These are phyloP conservation scores for Achatina immaculata DNA, from an alignment of 1,140 invertebrate genomes.

Conservation along the genomic window DNA sequence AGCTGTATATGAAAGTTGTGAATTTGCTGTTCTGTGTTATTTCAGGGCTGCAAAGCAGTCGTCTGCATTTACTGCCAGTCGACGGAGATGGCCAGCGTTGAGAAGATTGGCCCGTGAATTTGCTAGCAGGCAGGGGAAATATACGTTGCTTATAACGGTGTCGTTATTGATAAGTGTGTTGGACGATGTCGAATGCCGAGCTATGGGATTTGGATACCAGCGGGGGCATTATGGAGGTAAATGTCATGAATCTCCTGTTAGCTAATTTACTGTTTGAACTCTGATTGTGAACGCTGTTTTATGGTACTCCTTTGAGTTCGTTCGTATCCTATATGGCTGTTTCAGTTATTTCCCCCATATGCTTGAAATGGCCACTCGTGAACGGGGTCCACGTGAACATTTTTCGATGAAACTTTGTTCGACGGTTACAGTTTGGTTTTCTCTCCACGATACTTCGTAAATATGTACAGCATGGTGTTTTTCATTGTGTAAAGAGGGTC, in stretches of 20 bases:
- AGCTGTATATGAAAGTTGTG: neutral
- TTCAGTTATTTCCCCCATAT: no score
- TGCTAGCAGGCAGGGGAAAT: neutral
- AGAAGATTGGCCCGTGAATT: neutral
- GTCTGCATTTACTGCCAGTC: neutral
- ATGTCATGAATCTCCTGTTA: slow-evolving; percentile 54
- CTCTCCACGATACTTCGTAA: no score
- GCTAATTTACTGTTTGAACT: neutral
- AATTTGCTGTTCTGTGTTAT: neutral
- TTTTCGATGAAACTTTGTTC: no score
- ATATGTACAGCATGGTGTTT: no score
- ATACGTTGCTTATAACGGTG: neutral
- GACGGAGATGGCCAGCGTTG: neutral
- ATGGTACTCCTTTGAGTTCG: no score
- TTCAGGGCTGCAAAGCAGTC: slow-evolving; percentile 5
- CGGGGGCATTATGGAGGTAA: slow-evolving; percentile 80
- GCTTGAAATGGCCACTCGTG: no score
- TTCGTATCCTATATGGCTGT: no score
- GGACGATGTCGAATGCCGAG: slow-evolving; percentile 73
- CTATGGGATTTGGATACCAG: slow-evolving; percentile 77
- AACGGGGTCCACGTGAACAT: no score
- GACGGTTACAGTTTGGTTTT: no score
- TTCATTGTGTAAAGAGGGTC: no score
- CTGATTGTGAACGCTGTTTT: neutral
- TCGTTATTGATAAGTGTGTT: neutral